Evolutionary conservation across 2,888 invertebrate genomes (phyloP).

Genomic region (Synergus japonicus): DNA sequence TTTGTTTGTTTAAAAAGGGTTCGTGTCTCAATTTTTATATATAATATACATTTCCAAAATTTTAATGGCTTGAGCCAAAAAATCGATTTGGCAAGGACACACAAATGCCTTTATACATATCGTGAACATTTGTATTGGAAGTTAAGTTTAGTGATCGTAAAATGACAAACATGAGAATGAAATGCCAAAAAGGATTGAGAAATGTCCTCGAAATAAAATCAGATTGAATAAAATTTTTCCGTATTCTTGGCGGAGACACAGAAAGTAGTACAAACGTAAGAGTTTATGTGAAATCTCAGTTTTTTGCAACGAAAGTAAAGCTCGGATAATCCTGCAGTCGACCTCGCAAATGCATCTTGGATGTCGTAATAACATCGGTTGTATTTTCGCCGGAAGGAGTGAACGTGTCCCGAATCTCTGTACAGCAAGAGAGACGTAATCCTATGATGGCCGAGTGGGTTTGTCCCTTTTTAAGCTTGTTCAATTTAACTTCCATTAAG

Average conservation of each 20-base stretch:
- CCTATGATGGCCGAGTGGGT: background rate
- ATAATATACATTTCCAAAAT: no score
- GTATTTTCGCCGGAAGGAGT: constrained; percentile 4
- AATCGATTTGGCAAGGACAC: no score
- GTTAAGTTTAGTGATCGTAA: background rate
- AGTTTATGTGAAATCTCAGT: constrained; percentile 3
- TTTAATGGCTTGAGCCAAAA: no score
- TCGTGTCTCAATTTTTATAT: no score
- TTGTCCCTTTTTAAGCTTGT: background rate
- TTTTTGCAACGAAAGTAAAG: constrained; percentile 4
- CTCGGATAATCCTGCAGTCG: background rate
- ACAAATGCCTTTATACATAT: no score
- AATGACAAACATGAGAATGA: background rate
- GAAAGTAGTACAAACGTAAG: background rate
- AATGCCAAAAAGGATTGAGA: background rate
- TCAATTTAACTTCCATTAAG: constrained; percentile 9
- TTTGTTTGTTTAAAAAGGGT: no score
- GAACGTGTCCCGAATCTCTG: background rate
- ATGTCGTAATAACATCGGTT: constrained; percentile 12
- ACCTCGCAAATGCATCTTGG: background rate
- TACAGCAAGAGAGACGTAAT: constrained; percentile 6
- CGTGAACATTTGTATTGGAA: no score
- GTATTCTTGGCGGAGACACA: background rate
- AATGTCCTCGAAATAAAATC: constrained; percentile 1
- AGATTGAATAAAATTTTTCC: background rate